Base-by-base conservation (phyloP, 2,113 vertebrate species). In the Nasalis larvatus region DNA sequence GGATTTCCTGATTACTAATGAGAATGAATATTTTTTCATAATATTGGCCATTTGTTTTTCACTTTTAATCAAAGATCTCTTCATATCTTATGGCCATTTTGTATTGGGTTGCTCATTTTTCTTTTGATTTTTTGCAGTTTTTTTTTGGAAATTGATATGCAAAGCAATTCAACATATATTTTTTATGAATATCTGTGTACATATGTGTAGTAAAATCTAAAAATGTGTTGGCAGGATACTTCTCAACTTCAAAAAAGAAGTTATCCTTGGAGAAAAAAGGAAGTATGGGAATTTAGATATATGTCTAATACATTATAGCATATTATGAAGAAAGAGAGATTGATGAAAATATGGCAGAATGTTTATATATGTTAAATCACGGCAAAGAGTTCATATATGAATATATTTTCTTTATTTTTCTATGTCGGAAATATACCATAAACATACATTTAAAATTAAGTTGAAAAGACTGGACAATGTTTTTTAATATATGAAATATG, bases 391-490 rank as follows among this genome's bases (percentile, higher is more conserved):
- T 91, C 5, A 37, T 82, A 32, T 84, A 3, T 71, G 8, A 14
- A 42, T 91, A 37, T 54, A 89, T 78, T 77, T 93, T 94, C 18
- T 76, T 85, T 96, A 84, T 66, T 94, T 96, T 88, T 84, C 9
- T 71, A 0, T 81, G 3, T 89, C 77, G 21, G 27, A 91, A 90
- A 81, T 91, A 73, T 27, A 45, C 21, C 18, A 45, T 54, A 94
- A 94, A 60, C 35, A 45, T 45, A 42, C 40, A 80, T 84, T 83
- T 82, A 77, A 66, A n/a, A 52, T 37, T 32, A 85, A 27, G 9
- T 66, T 37, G 85, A 77, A 78, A 74, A 49, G 3, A 77, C 12
- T 68, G 42, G 40, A 80, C 9, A 63, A 23, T 42, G 74, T 14
- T 76, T 92, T 42, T 94, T 84, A 87, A 37, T 45, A 82, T 52